phyloP scores from a whole-genome alignment of 2,797 vertebrate species.

The Alca torda region DNA sequence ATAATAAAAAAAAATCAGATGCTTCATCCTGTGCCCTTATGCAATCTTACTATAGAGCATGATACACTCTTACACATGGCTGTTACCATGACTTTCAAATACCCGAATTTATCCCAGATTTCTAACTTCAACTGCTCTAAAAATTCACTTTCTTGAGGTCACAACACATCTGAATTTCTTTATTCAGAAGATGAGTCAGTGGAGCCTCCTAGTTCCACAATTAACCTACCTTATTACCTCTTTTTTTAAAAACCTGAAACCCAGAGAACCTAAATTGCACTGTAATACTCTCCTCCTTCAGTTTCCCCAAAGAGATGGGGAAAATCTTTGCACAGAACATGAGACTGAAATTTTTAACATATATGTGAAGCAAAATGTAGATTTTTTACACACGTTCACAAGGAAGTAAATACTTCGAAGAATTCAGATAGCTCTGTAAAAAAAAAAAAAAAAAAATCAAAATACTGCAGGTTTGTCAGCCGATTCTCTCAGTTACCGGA shows the following conservation, averaged over 20 bases:
- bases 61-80: constrained; percentile 41
- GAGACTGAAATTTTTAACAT: neutral
- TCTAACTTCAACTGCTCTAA: constrained; percentile 67
- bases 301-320: neutral
- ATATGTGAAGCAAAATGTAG: neutral
- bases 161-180: constrained; percentile 55
- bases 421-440: constrained; percentile 33
- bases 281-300: neutral
- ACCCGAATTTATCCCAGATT: constrained; percentile 66
- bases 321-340: neutral
- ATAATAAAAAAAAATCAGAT: constrained; percentile 38
- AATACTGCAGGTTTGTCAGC: constrained; percentile 42
- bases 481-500: neutral
- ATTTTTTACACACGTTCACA: neutral
- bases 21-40: constrained; percentile 60
- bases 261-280: constrained; percentile 15
- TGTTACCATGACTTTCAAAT: constrained; percentile 67
- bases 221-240: constrained; percentile 52
- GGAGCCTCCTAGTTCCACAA: constrained; percentile 55
- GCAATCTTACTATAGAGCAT: constrained; percentile 67
- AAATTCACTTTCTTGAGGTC: constrained; percentile 65
- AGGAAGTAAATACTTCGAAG: neutral
- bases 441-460: neutral
- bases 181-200: constrained; percentile 53
- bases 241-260: neutral